Evolutionary conservation across 2,113 vertebrate species (phyloP), one percentile per base, ranked within the genome.

Genomic region (Lates calcarifer): DNA sequence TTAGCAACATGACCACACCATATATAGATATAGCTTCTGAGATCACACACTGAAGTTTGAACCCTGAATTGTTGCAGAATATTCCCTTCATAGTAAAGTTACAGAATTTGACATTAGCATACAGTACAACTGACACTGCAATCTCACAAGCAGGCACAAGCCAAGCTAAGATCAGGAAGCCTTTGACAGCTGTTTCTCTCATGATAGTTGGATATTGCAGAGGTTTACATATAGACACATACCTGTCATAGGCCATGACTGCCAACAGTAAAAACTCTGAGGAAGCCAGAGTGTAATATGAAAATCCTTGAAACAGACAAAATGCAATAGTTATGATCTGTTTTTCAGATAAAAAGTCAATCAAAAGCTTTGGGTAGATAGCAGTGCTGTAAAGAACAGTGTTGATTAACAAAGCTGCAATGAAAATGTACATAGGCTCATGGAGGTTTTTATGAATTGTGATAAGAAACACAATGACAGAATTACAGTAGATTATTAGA

Each of bases 171-270:
- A 49, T 17, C n/a, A 81, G 26, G 0, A 60, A 29, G 3, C 20
- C 1, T 15, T 6, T 31, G 1, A 82, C 56, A 0, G 9, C 69
- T 1, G 2, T 22, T 26, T 4, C 60, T 24, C 17, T 67, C 69
- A 75, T 75, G 60, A 75, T 39, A 8, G 31, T 75, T 12, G 31
- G 33, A 41, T 64, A 75, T 3, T 53, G 62, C 29, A 74, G 31
- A 58, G 78, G 78, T 60, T 74, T 81, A 41, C 78, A 81, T 28
- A 81, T 67, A 7, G 78, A 72, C 35, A 73, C 51, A 17, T 80
- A 72, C 33, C 77, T 43, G 31, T 80, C 77, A 12, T 65, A 80
- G 12, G 77, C 60, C 77, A 73, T 80, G 22, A 12, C 77, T 47
- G 77, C 9, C 77, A 80, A n/a, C 15, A 80, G 37, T 9, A 73